These are phyloP conservation scores for Lampropteryx suffumata DNA, from an alignment of 2,888 invertebrate genomes.

Conservation along the genomic window DNA sequence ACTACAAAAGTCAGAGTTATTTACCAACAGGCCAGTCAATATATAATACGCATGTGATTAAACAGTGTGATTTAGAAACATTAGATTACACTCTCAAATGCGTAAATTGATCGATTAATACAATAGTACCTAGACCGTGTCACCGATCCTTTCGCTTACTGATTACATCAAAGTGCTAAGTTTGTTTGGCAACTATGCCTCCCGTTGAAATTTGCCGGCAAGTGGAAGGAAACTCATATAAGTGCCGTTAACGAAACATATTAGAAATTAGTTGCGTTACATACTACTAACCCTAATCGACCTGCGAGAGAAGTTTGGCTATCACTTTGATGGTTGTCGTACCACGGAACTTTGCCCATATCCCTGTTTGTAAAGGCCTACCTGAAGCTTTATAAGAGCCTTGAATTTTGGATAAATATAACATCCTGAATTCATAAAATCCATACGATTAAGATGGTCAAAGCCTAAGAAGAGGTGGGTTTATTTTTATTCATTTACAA, in stretches of 20 bases:
- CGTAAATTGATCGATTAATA: conserved; percentile 21
- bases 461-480: too few relatives aligned
- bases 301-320: conserved; percentile 59
- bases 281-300: conserved; percentile 71
- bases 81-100: neutral
- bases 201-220: conserved; percentile 57
- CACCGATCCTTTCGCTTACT: conserved; percentile 43
- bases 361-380: conserved; percentile 9
- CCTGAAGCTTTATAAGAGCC: neutral
- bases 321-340: conserved; percentile 59
- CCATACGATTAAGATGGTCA: too few relatives aligned
- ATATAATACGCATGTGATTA: too few relatives aligned
- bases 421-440: neutral
- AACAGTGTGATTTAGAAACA: neutral
- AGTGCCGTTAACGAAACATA: conserved; percentile 76
- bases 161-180: conserved; percentile 63
- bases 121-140: conserved; percentile 29
- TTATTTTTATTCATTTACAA: too few relatives aligned
- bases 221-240: conserved; percentile 59
- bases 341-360: conserved; percentile 38
- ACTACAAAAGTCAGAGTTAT: too few relatives aligned
- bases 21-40: too few relatives aligned
- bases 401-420: neutral
- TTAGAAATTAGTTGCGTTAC: conserved; percentile 75
- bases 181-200: conserved; percentile 64